phyloP scores from a whole-genome alignment of 64 coral and sea anemone species.

The Catalaphyllia jardinei region DNA sequence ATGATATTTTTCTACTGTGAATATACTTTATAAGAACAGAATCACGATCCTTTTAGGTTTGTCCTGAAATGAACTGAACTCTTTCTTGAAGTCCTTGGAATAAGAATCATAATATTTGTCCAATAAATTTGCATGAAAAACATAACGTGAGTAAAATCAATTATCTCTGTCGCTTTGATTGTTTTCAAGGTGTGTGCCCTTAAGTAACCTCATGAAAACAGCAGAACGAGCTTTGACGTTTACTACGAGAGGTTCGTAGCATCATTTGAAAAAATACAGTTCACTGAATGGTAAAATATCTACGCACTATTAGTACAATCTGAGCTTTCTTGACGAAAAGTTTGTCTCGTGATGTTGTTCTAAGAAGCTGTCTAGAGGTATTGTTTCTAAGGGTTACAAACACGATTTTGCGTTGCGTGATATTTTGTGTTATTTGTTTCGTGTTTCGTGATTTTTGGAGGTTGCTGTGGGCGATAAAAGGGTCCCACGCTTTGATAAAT shows the following conservation, averaged over 20 bases:
- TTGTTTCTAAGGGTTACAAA: constrained; percentile 8
- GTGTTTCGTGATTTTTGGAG: neutral
- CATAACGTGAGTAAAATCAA: neutral
- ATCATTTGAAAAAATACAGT: neutral
- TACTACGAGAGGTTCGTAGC: neutral
- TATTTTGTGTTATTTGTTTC: neutral
- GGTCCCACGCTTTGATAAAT: neutral
- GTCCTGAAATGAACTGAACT: too few species aligned
- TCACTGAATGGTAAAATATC: neutral
- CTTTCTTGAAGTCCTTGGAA: neutral
- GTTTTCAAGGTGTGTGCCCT: neutral
- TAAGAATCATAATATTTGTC: neutral
- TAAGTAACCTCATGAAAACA: neutral
- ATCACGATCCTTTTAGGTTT: too few species aligned
- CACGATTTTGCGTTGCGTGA: neutral
- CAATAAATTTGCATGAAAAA: neutral
- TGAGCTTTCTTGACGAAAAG: neutral
- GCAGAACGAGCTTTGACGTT: neutral
- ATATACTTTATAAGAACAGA: too few species aligned
- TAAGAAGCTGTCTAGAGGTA: neutral
- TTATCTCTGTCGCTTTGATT: neutral
- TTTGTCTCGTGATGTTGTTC: constrained; percentile 1
- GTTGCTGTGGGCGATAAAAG: neutral
- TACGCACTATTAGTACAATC: neutral
- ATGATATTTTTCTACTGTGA: too few species aligned